These are phyloP conservation scores for Zeugodacus cucurbitae DNA, from an alignment of 1,140 invertebrate species.

Conservation along the genomic window DNA sequence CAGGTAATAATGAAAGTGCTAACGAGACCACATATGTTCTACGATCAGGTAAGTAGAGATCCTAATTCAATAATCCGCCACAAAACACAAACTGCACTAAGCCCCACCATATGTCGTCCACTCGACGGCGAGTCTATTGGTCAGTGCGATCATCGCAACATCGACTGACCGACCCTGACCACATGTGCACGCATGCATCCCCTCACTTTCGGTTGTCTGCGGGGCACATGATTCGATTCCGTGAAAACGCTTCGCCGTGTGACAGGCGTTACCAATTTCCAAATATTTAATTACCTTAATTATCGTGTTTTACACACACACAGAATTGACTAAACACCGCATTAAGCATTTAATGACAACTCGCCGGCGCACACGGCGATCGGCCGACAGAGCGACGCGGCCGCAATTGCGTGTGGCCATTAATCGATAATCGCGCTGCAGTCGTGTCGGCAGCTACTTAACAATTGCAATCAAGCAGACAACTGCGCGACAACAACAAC, in stretches of 20 bases:
- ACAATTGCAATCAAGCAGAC: not conserved
- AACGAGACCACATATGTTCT: not conserved
- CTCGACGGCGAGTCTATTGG: not conserved
- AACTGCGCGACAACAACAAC: not conserved
- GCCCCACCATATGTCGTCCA: constrained; percentile 21
- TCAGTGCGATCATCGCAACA: not conserved
- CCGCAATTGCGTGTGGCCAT: constrained; percentile 20
- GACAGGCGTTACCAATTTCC: constrained; percentile 41
- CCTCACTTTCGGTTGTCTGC: not conserved
- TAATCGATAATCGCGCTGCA: constrained; percentile 18
- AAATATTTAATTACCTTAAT: constrained; percentile 42
- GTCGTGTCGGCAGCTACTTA: constrained; percentile 37
- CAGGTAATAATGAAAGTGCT: no score
- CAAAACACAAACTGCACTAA: not conserved
- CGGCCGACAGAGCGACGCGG: not conserved
- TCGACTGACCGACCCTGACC: not conserved
- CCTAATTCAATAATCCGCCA: not conserved
- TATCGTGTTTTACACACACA: constrained; percentile 34
- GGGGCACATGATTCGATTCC: not conserved
- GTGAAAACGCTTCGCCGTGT: not conserved
- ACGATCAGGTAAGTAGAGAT: not conserved
- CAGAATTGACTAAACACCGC: constrained; percentile 18
- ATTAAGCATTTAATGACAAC: constrained; percentile 27
- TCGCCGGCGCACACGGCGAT: not conserved
- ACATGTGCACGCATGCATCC: not conserved